Percentiles rank a stretch among this genome's conserved stretches.
These are phyloP conservation scores for Zeugodacus cucurbitae DNA, from an alignment of 1,140 invertebrate genomes.

Conservation along the genomic window DNA sequence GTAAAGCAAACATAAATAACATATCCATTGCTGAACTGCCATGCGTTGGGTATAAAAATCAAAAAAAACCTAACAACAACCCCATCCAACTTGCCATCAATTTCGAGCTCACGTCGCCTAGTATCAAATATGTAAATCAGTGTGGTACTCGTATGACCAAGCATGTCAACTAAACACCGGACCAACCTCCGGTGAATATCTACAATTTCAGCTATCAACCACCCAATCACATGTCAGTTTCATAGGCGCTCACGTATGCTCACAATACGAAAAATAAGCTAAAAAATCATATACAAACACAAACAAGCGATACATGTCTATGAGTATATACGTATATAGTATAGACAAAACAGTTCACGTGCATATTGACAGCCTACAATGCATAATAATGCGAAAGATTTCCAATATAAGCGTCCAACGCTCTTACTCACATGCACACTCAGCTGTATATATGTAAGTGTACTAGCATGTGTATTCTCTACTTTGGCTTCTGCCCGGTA, in stretches of 20 bases:
- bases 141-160: background rate
- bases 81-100: background rate
- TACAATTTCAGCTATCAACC: background rate
- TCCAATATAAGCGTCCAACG: background rate
- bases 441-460: background rate
- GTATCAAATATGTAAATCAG: background rate
- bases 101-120: background rate
- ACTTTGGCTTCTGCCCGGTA: too few species aligned
- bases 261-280: background rate
- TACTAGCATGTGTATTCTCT: background rate
- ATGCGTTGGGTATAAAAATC: too few species aligned
- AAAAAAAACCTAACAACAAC: too few species aligned
- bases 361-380: constrained; percentile 51
- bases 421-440: background rate
- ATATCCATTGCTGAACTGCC: too few species aligned
- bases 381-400: constrained; percentile 51
- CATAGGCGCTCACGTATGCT: background rate
- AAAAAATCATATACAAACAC: background rate
- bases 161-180: background rate
- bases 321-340: background rate
- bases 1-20: too few species aligned
- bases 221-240: background rate
- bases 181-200: background rate
- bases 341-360: constrained; percentile 36
- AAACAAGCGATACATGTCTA: background rate